Conservation (phyloP, 2,888 invertebrate genomes). For the Megaustenia siamemsis region DNA sequence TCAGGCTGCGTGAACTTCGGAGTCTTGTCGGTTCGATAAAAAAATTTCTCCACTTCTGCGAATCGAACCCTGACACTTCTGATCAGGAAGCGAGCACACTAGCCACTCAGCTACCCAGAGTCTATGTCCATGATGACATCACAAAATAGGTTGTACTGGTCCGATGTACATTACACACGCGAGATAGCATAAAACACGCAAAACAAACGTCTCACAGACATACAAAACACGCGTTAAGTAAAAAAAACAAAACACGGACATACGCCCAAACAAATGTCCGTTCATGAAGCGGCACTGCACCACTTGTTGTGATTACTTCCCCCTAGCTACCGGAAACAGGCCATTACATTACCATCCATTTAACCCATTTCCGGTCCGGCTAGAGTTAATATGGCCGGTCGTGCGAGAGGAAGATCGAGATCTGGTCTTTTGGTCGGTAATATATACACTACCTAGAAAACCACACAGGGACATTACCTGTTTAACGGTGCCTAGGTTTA, state of each 20-base stretch:
- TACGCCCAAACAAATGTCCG: not conserved
- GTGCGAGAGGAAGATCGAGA: not conserved
- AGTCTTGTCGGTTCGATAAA: too few relatives aligned
- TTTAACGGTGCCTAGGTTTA: too few relatives aligned
- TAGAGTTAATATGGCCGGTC: not conserved
- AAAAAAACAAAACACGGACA: constrained; percentile 37
- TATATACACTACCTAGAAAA: not conserved
- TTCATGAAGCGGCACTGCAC: not conserved
- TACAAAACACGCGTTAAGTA: constrained; percentile 21
- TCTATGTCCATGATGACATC: too few relatives aligned
- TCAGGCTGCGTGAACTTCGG: too few relatives aligned
- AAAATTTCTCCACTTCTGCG: too few relatives aligned
- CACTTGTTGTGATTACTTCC: constrained; percentile 30
- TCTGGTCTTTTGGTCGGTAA: not conserved
- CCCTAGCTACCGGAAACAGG: constrained; percentile 28
- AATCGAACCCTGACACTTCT: too few relatives aligned
- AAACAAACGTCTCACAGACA: not conserved
- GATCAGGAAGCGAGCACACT: too few relatives aligned
- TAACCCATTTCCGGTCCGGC: constrained; percentile 17
- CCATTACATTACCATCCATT: constrained; percentile 36
- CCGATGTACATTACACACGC: too few relatives aligned
- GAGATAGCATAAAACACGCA: not conserved
- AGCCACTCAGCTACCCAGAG: too few relatives aligned
- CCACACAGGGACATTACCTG: not conserved
- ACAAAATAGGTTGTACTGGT: too few relatives aligned